These are phyloP conservation scores for Elaphurus davidianus DNA, from an alignment of 2,113 vertebrate genomes.

Conservation along the genomic window DNA sequence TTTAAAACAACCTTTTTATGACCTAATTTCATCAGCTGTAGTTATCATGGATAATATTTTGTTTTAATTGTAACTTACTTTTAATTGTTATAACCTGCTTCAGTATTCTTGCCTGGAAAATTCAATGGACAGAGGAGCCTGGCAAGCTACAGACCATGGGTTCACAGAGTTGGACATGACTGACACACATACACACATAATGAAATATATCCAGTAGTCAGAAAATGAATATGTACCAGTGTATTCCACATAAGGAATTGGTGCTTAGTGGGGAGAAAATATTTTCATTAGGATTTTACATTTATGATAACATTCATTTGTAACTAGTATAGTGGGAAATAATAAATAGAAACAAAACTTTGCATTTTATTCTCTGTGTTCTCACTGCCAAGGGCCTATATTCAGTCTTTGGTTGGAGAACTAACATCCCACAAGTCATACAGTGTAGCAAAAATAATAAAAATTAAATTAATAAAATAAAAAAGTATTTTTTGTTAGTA, in stretches of 20 bases:
- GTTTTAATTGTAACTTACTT: neutral
- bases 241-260: neutral
- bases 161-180: rapidly evolving
- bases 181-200: neutral
- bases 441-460: neutral
- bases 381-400: neutral
- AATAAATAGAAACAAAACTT: neutral
- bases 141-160: neutral
- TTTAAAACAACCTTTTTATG: neutral
- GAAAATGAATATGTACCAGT: neutral
- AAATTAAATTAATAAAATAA: neutral
- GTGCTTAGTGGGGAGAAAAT: neutral
- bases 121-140: neutral
- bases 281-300: neutral
- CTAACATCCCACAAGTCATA: neutral
- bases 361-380: neutral
- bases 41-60: neutral
- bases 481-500: neutral
- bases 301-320: neutral
- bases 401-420: neutral
- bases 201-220: neutral
- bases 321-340: neutral
- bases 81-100: neutral
- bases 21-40: neutral
- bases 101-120: neutral